Percentiles rank a stretch among this genome's conserved stretches.
phyloP scores from a whole-genome alignment of 2,797 vertebrate species.

The Prunella strophiata region DNA sequence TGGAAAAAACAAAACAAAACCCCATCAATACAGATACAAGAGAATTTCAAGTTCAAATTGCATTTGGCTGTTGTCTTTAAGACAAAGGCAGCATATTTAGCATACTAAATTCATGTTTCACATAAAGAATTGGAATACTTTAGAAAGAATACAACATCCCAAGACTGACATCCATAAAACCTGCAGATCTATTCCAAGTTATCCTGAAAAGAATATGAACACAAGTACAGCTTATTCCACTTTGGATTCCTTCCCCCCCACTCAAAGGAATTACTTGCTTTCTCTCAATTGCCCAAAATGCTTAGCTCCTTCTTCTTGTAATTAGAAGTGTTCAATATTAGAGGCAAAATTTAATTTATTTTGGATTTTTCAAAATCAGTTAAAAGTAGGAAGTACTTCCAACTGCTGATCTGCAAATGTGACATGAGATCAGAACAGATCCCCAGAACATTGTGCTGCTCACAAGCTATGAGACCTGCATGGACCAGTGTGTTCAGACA shows the following conservation, averaged over 20 bases:
- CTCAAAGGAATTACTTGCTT: not conserved
- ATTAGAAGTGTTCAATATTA: not conserved
- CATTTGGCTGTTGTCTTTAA: not conserved
- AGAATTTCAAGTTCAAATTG: not conserved
- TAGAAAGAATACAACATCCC: not conserved
- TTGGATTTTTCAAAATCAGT: not conserved
- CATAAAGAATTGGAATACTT: not conserved
- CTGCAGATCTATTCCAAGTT: not conserved
- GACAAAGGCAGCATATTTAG: not conserved
- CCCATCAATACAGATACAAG: not conserved
- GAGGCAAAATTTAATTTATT: not conserved
- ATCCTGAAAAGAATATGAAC: not conserved
- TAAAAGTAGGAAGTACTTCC: not conserved
- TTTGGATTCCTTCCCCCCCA: fast-evolving
- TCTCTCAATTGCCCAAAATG: not conserved
- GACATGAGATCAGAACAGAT: not conserved
- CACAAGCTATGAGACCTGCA: not conserved
- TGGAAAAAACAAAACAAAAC: not conserved
- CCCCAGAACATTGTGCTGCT: not conserved
- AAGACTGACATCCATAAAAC: not conserved
- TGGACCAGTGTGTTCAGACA: not conserved
- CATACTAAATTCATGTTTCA: not conserved
- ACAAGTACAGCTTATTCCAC: not conserved
- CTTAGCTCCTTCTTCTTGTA: not conserved
- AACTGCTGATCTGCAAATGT: not conserved